Evolutionary conservation across 2,888 invertebrate genomes (phyloP), one percentile per base, ranked within the genome.

Genomic region (Lasioglossum figueresi): DNA sequence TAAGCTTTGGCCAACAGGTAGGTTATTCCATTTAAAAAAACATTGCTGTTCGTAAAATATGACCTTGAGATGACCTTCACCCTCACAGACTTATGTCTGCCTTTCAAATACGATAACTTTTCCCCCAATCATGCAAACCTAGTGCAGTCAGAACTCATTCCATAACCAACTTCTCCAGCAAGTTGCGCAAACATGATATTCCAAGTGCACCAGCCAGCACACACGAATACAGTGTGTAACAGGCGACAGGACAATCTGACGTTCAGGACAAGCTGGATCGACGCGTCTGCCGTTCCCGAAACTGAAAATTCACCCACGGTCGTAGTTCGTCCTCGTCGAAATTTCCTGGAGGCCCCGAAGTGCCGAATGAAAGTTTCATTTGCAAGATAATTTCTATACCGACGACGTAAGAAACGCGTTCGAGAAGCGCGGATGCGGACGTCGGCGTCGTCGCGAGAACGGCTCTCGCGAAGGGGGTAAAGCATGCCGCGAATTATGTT

Each of bases 401-500:
- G 6, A 45, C 19, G 31, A 59, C 27, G 59, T 27, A 73, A 73
- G 34, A 59, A 43, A 52, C 37, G 45, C 40, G 40, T 66, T 23
- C 68, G 76, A 14, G 43, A 43, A 43, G 12, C 14, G 43, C 0
- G 27, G 80, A 72, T 37, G 59, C 70, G 19, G 59, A 31, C 27
- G 48, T n/a, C 43, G 34, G 1, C 14, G 27, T 59, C 27, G 59
- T 4, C 27, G 34, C 68, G 76, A 68, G 68, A 27, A 66, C n/a
- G 34, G 37, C 37, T 19, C 68, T n/a, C 52, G 12, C 43, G 82
- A 77, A 56, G 23, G 56, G 52, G 37, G 73, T 45, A 31, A 52
- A 73, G 66, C 27, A 52, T 4, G 63, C 66, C 63, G 68, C 68
- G 76, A 80, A 75, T 80, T 80, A 80, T 80, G 59, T 71, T 14